A percentile compares a stretch with the other conserved stretches of the same genome.
Conservation (phyloP, 1,140 invertebrate species). For the Drosophila asahinai region DNA sequence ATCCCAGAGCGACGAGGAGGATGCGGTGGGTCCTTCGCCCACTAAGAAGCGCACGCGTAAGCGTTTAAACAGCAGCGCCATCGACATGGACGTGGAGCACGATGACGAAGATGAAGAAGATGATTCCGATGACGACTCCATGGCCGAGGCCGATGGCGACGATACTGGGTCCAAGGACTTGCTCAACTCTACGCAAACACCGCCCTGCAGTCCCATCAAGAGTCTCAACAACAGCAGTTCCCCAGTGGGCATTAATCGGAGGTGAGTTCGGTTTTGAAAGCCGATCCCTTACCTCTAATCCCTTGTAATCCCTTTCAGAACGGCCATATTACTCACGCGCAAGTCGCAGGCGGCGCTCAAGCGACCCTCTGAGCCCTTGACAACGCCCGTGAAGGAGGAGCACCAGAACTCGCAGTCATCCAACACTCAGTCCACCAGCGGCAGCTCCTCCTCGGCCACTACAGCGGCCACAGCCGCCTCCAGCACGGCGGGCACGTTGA, state of each 20-base stretch:
- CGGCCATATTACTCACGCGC: constrained; percentile 92
- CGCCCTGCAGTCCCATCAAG: constrained; percentile 83
- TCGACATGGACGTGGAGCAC: constrained; percentile 76
- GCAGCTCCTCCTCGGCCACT: constrained; percentile 69
- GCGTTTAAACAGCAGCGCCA: constrained; percentile 70
- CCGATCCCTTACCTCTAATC: background rate
- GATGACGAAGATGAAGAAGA: constrained; percentile 71
- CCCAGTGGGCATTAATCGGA: constrained; percentile 90
- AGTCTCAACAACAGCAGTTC: constrained; percentile 84
- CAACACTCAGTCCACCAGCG: constrained; percentile 85
- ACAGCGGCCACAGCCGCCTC: constrained; percentile 82
- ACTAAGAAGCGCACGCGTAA: constrained; percentile 68
- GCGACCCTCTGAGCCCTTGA: constrained; percentile 81
- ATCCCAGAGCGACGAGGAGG: constrained; percentile 66
- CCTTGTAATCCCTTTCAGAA: constrained; percentile 85
- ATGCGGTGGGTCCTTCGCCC: constrained; percentile 33
- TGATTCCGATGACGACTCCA: constrained; percentile 85
- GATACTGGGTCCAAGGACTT: constrained; percentile 69
- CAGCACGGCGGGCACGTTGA: constrained; percentile 38
- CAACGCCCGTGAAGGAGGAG: constrained; percentile 85
- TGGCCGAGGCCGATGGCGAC: constrained; percentile 66
- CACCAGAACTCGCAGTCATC: constrained; percentile 75
- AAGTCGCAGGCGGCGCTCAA: constrained; percentile 88
- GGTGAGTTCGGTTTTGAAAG: constrained; percentile 40
- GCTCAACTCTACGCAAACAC: constrained; percentile 73